Conservation (phyloP, 2,888 invertebrate species). For the Autographa pulchrina region DNA sequence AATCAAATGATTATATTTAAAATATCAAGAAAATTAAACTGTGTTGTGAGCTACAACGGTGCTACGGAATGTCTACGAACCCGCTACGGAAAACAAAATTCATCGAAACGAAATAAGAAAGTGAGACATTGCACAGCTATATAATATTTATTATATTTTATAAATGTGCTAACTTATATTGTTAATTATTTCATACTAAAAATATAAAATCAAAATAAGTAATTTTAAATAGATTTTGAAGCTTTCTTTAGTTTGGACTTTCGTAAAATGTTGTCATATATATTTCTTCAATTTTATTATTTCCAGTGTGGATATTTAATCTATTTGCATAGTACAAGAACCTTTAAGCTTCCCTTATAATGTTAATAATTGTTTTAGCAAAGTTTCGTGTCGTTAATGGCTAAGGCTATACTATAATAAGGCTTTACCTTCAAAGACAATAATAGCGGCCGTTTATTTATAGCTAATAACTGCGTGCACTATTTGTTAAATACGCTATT, state of each 20-base stretch:
- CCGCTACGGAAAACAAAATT: conserved; percentile 35
- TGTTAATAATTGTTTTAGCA: neutral
- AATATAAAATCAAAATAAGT: too few relatives aligned
- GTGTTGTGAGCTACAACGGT: neutral
- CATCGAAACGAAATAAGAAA: neutral
- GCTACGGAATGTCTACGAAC: conserved; percentile 54
- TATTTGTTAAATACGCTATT: neutral
- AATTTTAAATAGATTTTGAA: too few relatives aligned
- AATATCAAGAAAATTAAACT: neutral
- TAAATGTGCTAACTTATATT: too few relatives aligned
- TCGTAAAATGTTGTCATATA: too few relatives aligned
- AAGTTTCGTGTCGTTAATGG: conserved; percentile 10
- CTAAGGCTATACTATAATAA: too few relatives aligned
- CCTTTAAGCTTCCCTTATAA: neutral
- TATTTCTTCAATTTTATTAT: too few relatives aligned
- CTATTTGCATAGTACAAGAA: neutral
- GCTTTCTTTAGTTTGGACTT: too few relatives aligned
- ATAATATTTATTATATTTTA: neutral
- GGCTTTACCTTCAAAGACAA: too few relatives aligned
- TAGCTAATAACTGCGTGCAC: conserved; percentile 12
- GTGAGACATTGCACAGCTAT: neutral
- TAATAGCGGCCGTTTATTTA: conserved; percentile 13
- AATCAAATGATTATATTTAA: neutral
- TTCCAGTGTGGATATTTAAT: too few relatives aligned
- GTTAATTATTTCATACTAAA: too few relatives aligned